Conservation (phyloP, 2,888 invertebrate species). For the Alviniconcha strummeri region DNA sequence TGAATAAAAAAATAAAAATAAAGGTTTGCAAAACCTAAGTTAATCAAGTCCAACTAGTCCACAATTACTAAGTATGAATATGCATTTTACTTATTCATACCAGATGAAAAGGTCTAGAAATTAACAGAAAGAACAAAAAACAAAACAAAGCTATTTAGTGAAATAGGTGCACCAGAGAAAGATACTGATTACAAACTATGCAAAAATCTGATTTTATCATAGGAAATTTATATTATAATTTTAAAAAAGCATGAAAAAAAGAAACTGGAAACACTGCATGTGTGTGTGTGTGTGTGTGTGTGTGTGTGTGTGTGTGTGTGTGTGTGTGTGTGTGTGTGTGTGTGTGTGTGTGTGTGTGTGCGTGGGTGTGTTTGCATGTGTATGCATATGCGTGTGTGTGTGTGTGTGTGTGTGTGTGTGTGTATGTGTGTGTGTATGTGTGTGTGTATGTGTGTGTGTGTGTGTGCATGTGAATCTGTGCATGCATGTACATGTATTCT, state of each 20-base stretch:
- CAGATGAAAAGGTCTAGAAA: too few relatives aligned
- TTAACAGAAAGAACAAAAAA: too few relatives aligned
- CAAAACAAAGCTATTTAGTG: too few relatives aligned
- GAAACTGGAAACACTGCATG: conserved; percentile 1
- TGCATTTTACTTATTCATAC: too few relatives aligned
- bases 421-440: conserved; percentile 1
- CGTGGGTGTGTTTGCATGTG: neutral
- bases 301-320: neutral
- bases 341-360: neutral
- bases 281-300: neutral
- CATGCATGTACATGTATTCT: too few relatives aligned
- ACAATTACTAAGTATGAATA: too few relatives aligned
- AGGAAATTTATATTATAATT: neutral
- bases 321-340: neutral
- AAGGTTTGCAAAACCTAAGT: too few relatives aligned
- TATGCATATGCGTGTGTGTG: neutral
- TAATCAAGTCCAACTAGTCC: too few relatives aligned
- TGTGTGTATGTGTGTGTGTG: neutral
- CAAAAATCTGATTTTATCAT: too few relatives aligned
- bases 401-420: conserved; percentile 1
- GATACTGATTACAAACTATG: too few relatives aligned
- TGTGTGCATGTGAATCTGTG: neutral
- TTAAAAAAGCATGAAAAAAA: neutral
- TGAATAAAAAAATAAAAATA: too few relatives aligned
- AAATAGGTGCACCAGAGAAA: too few relatives aligned